Evolutionary conservation across 1,140 invertebrate genomes (phyloP), one percentile per base, ranked within the genome.

Genomic region (Camponotus vicinus): DNA sequence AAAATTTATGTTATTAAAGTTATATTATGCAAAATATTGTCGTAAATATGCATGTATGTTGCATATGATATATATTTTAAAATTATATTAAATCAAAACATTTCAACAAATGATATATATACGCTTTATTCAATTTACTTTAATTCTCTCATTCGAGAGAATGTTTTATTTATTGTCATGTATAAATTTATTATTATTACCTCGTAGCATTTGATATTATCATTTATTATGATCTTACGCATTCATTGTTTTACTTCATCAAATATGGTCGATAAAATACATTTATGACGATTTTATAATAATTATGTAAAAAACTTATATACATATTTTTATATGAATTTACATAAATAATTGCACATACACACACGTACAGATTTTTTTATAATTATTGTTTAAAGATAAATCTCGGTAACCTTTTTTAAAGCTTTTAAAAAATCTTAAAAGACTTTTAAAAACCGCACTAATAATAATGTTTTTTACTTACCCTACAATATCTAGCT

Each of bases 121-220:
- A 18, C 55, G 52, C 34, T 80, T 71, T 61, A 59, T 18, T 52
- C 18, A 27, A 52, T 18, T 52, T 52, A 45, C 45, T 73, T 61
- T 59, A 61, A 71, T 82, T 40, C 79, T 27, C 59, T 45, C 49
- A 71, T 57, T 82, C 34, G 9, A n/a, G 21, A 73, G 15, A 32
- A 40, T 42, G 13, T 82, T 32, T 52, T 40, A 45, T 73, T 80
- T 73, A 82, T 73, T 73, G 40, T 18, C n/a, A 59, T 71, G 27
- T 82, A 27, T 15, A 79, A 45, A 67, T 79, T 79, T 67, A n/a
- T 32, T 52, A 69, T 42, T 59, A 69, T 77, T 77, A 64, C 27
- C 27, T 27, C 27, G 27, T 27, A 27, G 7, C 40, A 45, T 64
- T 77, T 77, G 9, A 45, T 64, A 77, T 66, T 78, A 21, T 7